These are phyloP conservation scores for Poecile atricapillus DNA, from an alignment of 2,113 vertebrate species.

Conservation along the genomic window DNA sequence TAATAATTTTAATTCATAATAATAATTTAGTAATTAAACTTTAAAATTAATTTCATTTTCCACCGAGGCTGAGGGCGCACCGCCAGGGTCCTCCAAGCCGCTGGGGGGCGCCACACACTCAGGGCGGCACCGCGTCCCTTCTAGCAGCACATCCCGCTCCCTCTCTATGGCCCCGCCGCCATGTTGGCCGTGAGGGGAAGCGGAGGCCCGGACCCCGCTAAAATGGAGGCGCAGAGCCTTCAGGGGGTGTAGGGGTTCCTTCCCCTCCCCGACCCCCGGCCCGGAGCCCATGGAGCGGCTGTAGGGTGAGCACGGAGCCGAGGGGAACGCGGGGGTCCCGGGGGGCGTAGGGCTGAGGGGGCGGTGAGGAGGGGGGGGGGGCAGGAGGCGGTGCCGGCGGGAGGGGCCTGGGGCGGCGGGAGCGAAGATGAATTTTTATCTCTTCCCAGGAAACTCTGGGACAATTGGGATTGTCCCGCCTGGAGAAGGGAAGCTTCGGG, in stretches of 20 bases:
- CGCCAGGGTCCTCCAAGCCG: accelerated
- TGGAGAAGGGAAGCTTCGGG: accelerated
- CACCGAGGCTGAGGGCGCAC: accelerated
- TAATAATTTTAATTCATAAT: no score
- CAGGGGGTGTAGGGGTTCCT: not conserved
- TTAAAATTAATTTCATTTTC: accelerated
- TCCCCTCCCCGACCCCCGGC: not conserved
- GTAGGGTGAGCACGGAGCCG: not conserved
- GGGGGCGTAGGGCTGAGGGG: not conserved
- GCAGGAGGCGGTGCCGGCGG: not conserved
- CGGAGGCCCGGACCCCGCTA: not conserved
- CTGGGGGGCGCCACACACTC: accelerated
- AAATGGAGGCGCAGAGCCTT: slow-evolving; percentile 33
- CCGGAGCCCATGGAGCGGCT: not conserved
- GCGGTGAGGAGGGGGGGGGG: not conserved
- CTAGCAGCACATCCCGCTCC: not conserved
- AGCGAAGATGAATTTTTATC: accelerated
- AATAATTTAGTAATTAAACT: not conserved
- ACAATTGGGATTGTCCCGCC: not conserved
- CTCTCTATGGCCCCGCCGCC: not conserved
- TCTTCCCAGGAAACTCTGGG: not conserved
- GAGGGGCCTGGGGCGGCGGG: not conserved
- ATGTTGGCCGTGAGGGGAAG: slow-evolving; percentile 37
- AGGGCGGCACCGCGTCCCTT: accelerated
- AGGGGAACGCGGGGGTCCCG: not conserved